Conservation (phyloP, 2,888 invertebrate species). For the Agonopterix subpropinquella region DNA sequence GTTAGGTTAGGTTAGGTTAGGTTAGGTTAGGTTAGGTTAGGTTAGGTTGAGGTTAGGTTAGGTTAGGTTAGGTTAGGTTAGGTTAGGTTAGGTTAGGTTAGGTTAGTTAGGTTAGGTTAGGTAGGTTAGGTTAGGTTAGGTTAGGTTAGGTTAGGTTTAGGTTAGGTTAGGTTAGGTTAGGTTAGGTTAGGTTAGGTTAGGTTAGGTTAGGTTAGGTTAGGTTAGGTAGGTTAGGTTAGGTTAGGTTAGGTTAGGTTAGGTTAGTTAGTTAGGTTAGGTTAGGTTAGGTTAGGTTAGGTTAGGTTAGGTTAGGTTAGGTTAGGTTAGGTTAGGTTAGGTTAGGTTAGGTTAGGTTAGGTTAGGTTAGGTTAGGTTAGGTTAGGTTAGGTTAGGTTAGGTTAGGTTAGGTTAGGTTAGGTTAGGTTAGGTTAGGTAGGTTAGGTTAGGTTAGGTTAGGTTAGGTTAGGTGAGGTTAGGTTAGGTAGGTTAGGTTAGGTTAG, state of each 20-base stretch:
- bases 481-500: slow-evolving; percentile 7
- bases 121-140: slow-evolving; percentile 1
- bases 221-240: slow-evolving; percentile 1
- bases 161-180: not conserved
- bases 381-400: slow-evolving; percentile 7
- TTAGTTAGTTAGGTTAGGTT: slow-evolving; percentile 8
- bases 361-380: slow-evolving; percentile 7
- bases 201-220: slow-evolving; percentile 2
- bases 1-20: slow-evolving; percentile 11
- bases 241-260: slow-evolving; percentile 1
- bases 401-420: slow-evolving; percentile 8
- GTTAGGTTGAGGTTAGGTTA: slow-evolving; percentile 13
- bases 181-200: slow-evolving; percentile 4
- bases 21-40: slow-evolving; percentile 12
- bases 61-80: slow-evolving; percentile 14
- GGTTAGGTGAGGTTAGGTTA: slow-evolving; percentile 7
- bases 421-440: slow-evolving; percentile 8
- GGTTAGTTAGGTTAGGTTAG: slow-evolving; percentile 1
- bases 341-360: slow-evolving; percentile 7
- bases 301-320: slow-evolving; percentile 5
- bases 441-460: slow-evolving; percentile 5
- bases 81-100: slow-evolving; percentile 8
- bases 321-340: slow-evolving; percentile 7
- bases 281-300: slow-evolving; percentile 8
- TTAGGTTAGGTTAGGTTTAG: not conserved